Conservation (phyloP, 2,797 vertebrate genomes). For the Acrossocheilus wenchowensis region DNA sequence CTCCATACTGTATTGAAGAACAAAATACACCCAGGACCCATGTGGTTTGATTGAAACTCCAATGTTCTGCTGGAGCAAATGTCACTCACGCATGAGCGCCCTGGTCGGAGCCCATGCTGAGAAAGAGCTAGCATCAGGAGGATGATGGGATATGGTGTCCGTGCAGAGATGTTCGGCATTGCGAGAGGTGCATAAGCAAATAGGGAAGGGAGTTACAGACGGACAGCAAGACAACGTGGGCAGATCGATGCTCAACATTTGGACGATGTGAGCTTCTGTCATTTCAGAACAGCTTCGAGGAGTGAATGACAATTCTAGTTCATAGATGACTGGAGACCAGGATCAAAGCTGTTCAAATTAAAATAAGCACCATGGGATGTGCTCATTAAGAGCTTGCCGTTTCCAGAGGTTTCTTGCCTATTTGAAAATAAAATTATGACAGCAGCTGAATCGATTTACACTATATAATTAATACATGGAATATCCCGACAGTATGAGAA, state of each 20-base stretch:
- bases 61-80: conserved; percentile 37
- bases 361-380: not conserved
- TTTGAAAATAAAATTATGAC: not conserved
- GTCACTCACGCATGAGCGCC: conserved; percentile 37
- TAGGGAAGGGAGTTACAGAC: conserved; percentile 48
- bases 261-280: conserved; percentile 56
- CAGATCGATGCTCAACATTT: conserved; percentile 66
- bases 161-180: not conserved
- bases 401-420: not conserved
- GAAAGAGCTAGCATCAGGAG: conserved; percentile 14
- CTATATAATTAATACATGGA: not conserved
- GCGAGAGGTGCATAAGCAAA: conserved; percentile 15
- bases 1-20: conserved; percentile 45
- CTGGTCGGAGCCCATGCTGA: conserved; percentile 18
- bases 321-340: conserved; percentile 26
- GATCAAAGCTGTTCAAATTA: conserved; percentile 29
- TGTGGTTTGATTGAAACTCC: conserved; percentile 44
- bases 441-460: not conserved
- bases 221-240: conserved; percentile 55
- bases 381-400: not conserved
- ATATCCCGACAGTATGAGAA: not conserved
- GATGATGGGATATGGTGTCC: conserved; percentile 40
- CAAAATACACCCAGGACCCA: conserved; percentile 37
- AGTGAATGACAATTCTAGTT: conserved; percentile 50
- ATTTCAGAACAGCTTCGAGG: conserved; percentile 56